Evolutionary conservation across 2,888 invertebrate species (phyloP).

Genomic region (Stenodema calcarata): DNA sequence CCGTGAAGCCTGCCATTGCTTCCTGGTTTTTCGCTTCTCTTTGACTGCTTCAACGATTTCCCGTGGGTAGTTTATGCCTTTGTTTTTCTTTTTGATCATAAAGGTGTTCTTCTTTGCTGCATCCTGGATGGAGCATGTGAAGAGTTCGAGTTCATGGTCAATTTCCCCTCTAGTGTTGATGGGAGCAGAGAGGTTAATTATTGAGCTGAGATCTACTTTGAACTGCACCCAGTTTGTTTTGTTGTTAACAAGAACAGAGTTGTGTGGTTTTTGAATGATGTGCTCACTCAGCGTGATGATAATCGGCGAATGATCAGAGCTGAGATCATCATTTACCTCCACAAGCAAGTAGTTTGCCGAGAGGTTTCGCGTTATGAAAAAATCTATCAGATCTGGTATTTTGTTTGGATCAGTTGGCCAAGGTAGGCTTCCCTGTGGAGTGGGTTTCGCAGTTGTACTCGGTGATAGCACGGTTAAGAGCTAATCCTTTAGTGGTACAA

Average conservation of each 20-base stretch:
- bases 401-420: too few species aligned
- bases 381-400: too few species aligned
- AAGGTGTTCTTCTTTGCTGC: too few species aligned
- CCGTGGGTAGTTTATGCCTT: background rate
- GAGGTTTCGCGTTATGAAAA: too few species aligned
- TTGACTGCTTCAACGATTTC: too few species aligned
- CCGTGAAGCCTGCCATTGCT: too few species aligned
- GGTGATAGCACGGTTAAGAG: too few species aligned
- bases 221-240: background rate
- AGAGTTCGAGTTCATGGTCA: background rate
- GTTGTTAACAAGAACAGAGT: background rate
- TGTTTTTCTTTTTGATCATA: background rate
- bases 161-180: background rate
- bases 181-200: background rate
- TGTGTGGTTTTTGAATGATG: too few species aligned
- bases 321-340: background rate
- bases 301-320: background rate
- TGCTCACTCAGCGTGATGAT: background rate
- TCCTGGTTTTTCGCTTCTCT: too few species aligned
- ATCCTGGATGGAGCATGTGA: too few species aligned
- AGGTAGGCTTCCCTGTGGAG: too few species aligned
- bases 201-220: background rate
- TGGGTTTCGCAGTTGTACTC: too few species aligned
- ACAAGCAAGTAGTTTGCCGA: background rate
- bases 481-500: background rate